These are phyloP conservation scores for Heterodera carotae DNA, from an alignment of 1,140 invertebrate genomes.

Conservation along the genomic window DNA sequence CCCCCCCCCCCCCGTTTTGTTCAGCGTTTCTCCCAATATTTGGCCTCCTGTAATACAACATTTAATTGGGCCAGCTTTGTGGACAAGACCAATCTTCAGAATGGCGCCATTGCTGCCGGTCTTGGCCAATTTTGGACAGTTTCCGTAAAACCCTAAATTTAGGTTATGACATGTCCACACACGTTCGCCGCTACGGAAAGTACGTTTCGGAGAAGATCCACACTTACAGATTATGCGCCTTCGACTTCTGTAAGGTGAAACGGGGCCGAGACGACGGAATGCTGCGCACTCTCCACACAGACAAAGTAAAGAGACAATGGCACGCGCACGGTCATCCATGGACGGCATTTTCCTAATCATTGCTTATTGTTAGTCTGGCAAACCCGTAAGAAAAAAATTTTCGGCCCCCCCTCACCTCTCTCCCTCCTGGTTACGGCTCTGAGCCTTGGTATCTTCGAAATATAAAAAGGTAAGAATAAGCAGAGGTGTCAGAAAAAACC, in stretches of 20 bases:
- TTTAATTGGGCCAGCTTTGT: constrained; percentile 96
- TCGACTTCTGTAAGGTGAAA: constrained; percentile 99
- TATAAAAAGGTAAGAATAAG: no score
- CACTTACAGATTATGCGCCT: constrained; percentile 94
- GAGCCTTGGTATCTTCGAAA: no score
- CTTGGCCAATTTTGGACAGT: constrained; percentile 22
- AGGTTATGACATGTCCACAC: constrained; percentile 99
- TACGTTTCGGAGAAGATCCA: constrained; percentile 98
- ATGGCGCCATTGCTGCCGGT: constrained; percentile 47
- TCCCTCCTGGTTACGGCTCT: no score
- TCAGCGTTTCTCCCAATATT: constrained; percentile 96
- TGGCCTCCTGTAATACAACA: constrained; percentile 97
- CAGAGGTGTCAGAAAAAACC: no score
- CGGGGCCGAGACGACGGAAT: constrained; percentile 92
- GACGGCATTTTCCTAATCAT: no score
- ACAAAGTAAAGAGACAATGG: constrained; percentile 73
- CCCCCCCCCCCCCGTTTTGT: constrained; percentile 48
- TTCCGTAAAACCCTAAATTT: constrained; percentile 51
- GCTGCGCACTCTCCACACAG: constrained; percentile 91
- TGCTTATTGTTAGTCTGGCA: no score
- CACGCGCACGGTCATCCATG: not conserved
- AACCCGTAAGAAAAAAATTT: no score
- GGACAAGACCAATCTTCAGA: constrained; percentile 90
- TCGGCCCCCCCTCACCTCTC: no score
- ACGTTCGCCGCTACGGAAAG: constrained; percentile 94